Conservation (phyloP, 2,888 invertebrate species). For the Lymantria monacha region DNA sequence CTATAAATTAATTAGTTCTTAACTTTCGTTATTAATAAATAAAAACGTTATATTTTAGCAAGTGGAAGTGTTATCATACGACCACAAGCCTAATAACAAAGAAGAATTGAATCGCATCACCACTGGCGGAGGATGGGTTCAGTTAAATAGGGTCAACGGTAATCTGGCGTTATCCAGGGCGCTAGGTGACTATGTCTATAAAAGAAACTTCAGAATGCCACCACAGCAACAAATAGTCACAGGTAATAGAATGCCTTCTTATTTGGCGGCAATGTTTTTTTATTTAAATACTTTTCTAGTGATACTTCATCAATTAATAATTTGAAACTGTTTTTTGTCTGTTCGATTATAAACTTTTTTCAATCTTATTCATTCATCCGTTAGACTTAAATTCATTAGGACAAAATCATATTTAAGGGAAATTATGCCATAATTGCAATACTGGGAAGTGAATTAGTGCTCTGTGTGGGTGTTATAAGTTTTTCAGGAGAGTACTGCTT, state of each 20-base stretch:
- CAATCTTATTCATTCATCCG: no score
- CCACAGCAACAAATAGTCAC: conserved; percentile 98
- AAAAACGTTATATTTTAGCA: conserved; percentile 22
- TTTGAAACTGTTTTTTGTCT: background rate
- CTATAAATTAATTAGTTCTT: no score
- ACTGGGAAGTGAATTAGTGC: no score
- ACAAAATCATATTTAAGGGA: no score
- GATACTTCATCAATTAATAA: background rate
- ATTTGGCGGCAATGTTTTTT: background rate
- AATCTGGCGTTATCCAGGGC: conserved; percentile 98
- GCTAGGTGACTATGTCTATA: conserved; percentile 98
- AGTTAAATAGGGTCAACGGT: conserved; percentile 98
- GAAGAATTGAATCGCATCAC: conserved; percentile 93
- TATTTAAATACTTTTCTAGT: background rate
- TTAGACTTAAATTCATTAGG: no score
- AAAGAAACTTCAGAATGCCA: conserved; percentile 91
- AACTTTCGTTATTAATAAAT: no score
- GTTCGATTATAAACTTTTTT: no score
- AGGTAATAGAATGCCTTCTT: conserved; percentile 86
- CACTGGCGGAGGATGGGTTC: conserved; percentile 98
- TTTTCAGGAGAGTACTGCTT: no score
- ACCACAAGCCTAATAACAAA: conserved; percentile 97
- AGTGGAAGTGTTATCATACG: conserved; percentile 89
- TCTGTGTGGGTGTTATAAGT: no score
- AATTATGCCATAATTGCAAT: no score